Base-by-base conservation (phyloP, 2,113 vertebrate species). In the Tychaedon coryphoeus region DNA sequence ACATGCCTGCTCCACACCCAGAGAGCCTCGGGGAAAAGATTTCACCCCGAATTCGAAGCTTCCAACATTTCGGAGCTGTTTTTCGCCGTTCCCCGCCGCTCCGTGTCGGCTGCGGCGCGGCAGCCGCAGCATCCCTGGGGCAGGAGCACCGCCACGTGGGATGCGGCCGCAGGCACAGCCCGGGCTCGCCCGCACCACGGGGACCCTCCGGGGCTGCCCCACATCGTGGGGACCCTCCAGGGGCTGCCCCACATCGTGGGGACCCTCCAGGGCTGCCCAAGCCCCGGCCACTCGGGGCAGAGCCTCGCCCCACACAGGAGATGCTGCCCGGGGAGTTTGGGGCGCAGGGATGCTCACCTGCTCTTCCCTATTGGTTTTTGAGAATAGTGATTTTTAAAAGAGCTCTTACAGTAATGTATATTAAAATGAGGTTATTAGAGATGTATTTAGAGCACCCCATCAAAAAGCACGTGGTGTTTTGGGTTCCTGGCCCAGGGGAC, bases 121-220 rank as follows among this genome's bases (percentile, higher is more conserved):
- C 83, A 34, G 62, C n/a, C 19, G 77, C 86, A 12, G 62, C 77
- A 92, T 91, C 64, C 64, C 51, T 57, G 53, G 83, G 88, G 79
- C 72, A 50, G 92, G 89, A 76, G 94, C 89, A 84, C 96, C 96
- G 82, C 91, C 98, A 90, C 25, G 88, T 40, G 97, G 95, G 96
- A 61, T 16, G 78, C 15, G 67, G 54, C 93, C 17, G 94, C 88
- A 95, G 74, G 81, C 94, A 75, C 95, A 95, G 86, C 91, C 83
- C 88, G 7, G 56, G 17, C 31, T 22, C 28, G 45, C 26, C 47
- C 73, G 8, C 28, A 3, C 25, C 34, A 0, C 10, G 12, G 86
- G 58, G 36, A 58, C 86, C 75, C 65, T 13, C 62, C 40, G 20
- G 40, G 42, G 31, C 29, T n/a, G 42, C 40, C 48, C 58, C 73